Evolutionary conservation across 2,888 invertebrate species (phyloP).

Genomic region (Chrysolina americana): DNA sequence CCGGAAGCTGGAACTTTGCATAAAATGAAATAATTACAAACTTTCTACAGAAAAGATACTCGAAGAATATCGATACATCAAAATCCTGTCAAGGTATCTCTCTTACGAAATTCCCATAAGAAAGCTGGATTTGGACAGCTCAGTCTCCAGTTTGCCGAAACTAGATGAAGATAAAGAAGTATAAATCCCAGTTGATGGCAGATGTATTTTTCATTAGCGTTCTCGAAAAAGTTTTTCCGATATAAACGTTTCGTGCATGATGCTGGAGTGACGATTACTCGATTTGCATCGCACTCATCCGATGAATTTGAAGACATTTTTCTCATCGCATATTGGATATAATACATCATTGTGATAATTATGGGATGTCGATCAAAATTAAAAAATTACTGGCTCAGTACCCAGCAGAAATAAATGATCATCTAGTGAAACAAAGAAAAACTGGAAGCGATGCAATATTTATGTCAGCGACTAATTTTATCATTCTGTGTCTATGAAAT

Average conservation of each 20-base stretch:
- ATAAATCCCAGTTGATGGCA: background rate
- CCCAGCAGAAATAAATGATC: too few relatives aligned
- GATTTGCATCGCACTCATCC: background rate
- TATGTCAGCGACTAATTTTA: too few relatives aligned
- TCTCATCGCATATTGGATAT: too few relatives aligned
- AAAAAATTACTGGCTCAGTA: too few relatives aligned
- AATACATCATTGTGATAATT: too few relatives aligned
- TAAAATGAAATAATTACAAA: slow-evolving; percentile 9
- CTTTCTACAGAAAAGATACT: background rate
- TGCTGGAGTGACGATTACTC: background rate
- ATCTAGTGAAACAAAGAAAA: too few relatives aligned
- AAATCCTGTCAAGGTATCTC: background rate
- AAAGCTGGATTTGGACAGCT: too few relatives aligned
- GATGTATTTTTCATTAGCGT: background rate
- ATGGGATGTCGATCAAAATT: too few relatives aligned
- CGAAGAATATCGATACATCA: background rate
- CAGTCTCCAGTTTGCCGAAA: too few relatives aligned
- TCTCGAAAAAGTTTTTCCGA: background rate
- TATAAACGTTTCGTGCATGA: background rate
- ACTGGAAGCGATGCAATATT: too few relatives aligned
- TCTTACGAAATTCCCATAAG: background rate
- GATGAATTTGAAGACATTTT: too few relatives aligned
- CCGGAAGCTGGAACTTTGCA: background rate
- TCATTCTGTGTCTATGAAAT: too few relatives aligned
- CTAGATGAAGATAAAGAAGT: background rate